Conservation (phyloP, 2,888 invertebrate species). For the Phyllotreta striolata region DNA sequence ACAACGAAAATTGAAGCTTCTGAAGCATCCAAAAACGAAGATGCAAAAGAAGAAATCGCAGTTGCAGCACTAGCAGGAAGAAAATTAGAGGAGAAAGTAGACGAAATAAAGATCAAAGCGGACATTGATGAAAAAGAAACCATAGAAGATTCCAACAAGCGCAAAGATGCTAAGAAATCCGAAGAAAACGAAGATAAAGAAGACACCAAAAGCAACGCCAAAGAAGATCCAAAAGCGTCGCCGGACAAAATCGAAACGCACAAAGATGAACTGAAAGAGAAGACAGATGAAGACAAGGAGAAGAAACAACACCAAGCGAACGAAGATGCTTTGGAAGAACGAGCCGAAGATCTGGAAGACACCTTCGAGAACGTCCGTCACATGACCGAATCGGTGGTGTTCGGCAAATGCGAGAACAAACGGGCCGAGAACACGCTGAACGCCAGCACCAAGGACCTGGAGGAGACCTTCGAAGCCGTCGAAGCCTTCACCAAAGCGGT, state of each 20-base stretch:
- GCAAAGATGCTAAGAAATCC: neutral
- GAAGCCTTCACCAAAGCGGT: slow-evolving; percentile 21
- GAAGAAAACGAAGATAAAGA: no score
- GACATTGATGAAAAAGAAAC: slow-evolving; percentile 11
- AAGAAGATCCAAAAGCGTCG: no score
- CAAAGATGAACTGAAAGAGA: slow-evolving; percentile 32
- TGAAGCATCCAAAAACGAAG: no score
- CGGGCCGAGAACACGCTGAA: slow-evolving; percentile 6
- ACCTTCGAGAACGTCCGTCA: slow-evolving; percentile 31
- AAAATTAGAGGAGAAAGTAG: neutral
- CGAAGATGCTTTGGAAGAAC: slow-evolving; percentile 27
- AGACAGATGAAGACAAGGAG: slow-evolving; percentile 33
- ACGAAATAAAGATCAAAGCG: neutral
- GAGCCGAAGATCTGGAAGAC: slow-evolving; percentile 28
- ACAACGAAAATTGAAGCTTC: no score
- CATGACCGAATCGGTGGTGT: slow-evolving; percentile 37
- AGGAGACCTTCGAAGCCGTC: slow-evolving; percentile 13
- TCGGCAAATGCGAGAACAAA: slow-evolving; percentile 38
- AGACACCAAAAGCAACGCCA: no score
- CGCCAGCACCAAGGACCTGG: neutral
- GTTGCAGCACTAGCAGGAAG: no score
- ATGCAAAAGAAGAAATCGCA: no score
- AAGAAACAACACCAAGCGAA: slow-evolving; percentile 42
- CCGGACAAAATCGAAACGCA: slow-evolving; percentile 3
- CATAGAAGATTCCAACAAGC: neutral